These are phyloP conservation scores for Drosophila bifasciata DNA, from an alignment of 1,140 invertebrate species.

Conservation along the genomic window DNA sequence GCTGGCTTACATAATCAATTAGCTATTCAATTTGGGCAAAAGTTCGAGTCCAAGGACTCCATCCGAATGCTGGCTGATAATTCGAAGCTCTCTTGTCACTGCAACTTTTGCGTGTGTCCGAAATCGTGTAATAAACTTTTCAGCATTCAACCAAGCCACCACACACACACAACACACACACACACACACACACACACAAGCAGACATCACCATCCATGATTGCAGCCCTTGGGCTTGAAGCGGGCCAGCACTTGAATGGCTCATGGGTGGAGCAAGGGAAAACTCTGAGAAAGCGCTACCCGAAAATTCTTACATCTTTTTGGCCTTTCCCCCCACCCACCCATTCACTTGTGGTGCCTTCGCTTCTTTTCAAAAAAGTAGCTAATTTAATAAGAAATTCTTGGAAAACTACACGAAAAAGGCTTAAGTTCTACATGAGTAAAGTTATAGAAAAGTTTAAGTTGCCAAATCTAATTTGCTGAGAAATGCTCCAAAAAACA, in stretches of 20 bases:
- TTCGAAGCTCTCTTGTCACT: conserved; percentile 28
- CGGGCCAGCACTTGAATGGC: too few relatives aligned
- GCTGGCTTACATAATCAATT: conserved; percentile 64
- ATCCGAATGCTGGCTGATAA: conserved; percentile 40
- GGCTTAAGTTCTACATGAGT: conserved; percentile 77
- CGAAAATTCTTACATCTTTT: conserved; percentile 45
- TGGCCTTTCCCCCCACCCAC: conserved; percentile 11
- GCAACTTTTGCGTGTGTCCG: conserved; percentile 66
- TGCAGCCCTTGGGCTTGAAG: conserved; percentile 20
- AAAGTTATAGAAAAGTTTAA: conserved; percentile 76
- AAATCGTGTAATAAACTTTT: conserved; percentile 64
- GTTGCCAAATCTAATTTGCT: conserved; percentile 73
- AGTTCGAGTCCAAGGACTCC: conserved; percentile 30
- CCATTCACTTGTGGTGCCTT: conserved; percentile 40
- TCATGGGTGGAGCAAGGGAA: background rate
- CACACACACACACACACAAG: background rate
- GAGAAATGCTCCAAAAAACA: conserved; percentile 59
- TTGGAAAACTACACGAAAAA: conserved; percentile 71
- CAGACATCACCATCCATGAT: conserved; percentile 21
- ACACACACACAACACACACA: background rate
- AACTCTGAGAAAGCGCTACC: background rate
- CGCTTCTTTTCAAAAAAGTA: conserved; percentile 68
- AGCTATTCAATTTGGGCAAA: conserved; percentile 69
- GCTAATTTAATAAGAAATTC: conserved; percentile 76
- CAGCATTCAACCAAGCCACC: conserved; percentile 32